Evolutionary conservation across 1,140 invertebrate genomes (phyloP), one percentile per base, ranked within the genome.

Genomic region (Rhizoglyphus robini): DNA sequence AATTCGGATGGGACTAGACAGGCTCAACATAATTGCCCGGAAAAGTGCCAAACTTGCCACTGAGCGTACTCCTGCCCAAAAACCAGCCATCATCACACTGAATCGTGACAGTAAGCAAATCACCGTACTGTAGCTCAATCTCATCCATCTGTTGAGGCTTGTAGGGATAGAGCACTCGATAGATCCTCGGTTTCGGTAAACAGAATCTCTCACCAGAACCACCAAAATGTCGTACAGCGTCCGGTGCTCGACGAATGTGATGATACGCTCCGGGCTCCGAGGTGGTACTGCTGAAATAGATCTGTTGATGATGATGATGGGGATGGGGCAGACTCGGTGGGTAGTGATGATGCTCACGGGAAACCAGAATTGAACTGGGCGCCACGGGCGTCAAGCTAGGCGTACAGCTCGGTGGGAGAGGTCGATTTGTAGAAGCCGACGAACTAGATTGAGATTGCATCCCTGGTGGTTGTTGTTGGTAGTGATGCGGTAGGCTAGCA

Each of bases 41-140:
- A 81, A 98, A 98, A 73, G 94, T 98, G 65, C 95, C 95, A 78
- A 96, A 96, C 72, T 88, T 86, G 48, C 92, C 93, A 15, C 90
- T 94, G 67, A 91, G 81, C 70, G 89, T 85, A 65, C 88, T 93
- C 31, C 91, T 93, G 69, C 95, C 95, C 59, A 98, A 91, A 79
- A 86, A 98, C 95, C 95, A 99, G 66, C 94, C 94, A 76, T 98
- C 95, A 77, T 97, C 94, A 78, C 94, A 99, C 75, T 94, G 94
- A 78, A 97, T 94, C 79, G 97, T 84, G 27, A 99, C 93, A 76
- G 88, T 91, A 5, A 97, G 88, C 13, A 90, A 86, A 76, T 99
- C 95, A 18, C 90, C 89, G 76, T 96, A 91, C 62, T 83, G 80
- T 54, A 99, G 77, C 73, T 96, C 92, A 63, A 99, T 75, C 77